Percentiles rank a stretch among this genome's conserved stretches.
These are phyloP conservation scores for Anastatus disparis DNA, from an alignment of 1,140 invertebrate genomes.

Conservation along the genomic window DNA sequence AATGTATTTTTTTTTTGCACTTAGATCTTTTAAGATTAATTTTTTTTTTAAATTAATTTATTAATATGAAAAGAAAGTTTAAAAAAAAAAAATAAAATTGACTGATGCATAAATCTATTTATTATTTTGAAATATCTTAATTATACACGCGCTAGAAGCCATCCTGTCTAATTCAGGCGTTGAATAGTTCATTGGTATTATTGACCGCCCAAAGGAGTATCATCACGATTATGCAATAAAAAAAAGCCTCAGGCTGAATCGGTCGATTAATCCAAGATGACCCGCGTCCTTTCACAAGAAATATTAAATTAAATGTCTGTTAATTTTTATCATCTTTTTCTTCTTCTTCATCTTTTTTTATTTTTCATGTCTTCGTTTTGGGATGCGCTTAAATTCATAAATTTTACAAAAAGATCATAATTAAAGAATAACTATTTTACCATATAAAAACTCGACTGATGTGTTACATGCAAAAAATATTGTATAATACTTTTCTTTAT, in stretches of 20 bases:
- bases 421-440: too few species aligned
- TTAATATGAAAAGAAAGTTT: too few species aligned
- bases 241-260: conserved; percentile 34
- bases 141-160: background rate
- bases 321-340: conserved; percentile 12
- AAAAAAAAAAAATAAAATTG: too few species aligned
- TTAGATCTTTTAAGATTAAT: too few species aligned
- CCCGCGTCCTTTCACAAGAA: conserved; percentile 46
- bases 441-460: too few species aligned
- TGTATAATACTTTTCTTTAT: too few species aligned
- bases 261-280: conserved; percentile 48
- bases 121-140: background rate
- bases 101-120: too few species aligned
- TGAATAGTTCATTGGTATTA: background rate
- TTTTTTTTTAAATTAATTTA: too few species aligned
- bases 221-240: conserved; percentile 42
- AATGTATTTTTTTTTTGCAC: background rate
- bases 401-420: too few species aligned
- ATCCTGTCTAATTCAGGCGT: background rate
- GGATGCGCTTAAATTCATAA: background rate
- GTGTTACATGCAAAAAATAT: too few species aligned
- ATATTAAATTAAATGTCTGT: conserved; percentile 43
- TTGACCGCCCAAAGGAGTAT: conserved; percentile 7
- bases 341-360: background rate
- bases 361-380: background rate